These are phyloP conservation scores for Petrolisthes manimaculis DNA, from an alignment of 2,888 invertebrate species.

Conservation along the genomic window DNA sequence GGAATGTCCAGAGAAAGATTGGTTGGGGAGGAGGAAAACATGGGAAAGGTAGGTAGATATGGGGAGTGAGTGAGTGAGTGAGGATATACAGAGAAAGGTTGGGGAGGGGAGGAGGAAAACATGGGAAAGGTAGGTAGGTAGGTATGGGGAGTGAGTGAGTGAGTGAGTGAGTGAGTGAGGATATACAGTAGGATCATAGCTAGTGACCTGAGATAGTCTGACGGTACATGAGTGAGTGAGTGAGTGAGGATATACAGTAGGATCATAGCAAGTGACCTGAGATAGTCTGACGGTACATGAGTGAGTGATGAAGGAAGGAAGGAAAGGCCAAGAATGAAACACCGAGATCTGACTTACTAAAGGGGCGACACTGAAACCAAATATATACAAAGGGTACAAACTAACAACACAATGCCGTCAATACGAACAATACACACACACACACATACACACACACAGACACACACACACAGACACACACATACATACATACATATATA, in stretches of 20 bases:
- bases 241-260: neutral
- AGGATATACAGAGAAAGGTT: too few species aligned
- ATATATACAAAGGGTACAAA: too few species aligned
- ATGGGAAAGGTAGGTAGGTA: neutral
- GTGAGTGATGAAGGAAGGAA: too few species aligned
- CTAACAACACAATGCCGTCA: too few species aligned
- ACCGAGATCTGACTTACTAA: neutral
- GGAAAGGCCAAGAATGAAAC: neutral
- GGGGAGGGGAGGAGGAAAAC: neutral
- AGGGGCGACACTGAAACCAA: neutral
- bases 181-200: too few species aligned
- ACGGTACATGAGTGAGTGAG: neutral
- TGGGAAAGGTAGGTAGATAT: too few species aligned
- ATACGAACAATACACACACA: slow-evolving; percentile 17
- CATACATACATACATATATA: slow-evolving; percentile 11
- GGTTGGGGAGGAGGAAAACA: too few species aligned
- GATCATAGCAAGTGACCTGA: neutral
- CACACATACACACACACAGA: slow-evolving; percentile 33
- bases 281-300: neutral
- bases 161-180: too few species aligned
- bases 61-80: too few species aligned
- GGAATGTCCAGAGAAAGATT: too few species aligned
- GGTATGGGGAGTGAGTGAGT: too few species aligned
- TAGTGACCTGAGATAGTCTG: too few species aligned
- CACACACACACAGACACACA: slow-evolving; percentile 19